Evolutionary conservation across 2,113 vertebrate genomes (phyloP), one percentile per base, ranked within the genome.

Genomic region (Halcyon malimbica): DNA sequence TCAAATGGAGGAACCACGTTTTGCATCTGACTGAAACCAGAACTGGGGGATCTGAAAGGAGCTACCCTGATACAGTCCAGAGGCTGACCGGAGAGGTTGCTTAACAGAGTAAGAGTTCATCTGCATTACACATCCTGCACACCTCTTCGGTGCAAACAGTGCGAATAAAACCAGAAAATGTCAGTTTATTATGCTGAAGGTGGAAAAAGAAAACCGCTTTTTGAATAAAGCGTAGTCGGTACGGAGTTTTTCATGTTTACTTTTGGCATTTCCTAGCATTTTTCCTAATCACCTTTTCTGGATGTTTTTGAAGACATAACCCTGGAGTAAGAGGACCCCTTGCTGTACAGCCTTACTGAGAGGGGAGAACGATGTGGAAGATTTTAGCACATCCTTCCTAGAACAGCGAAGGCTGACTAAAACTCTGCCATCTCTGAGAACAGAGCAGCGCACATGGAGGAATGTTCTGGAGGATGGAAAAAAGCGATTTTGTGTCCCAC

Each of bases 401-500:
- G 11, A 10, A 15, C 25, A 83, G 28, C 33, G 73, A 71, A 86
- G 11, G 6, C 8, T 86, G 37, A 64, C 6, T 54, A 73, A 86
- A 91, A 13, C 48, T 76, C 18, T 46, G 14, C 11, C n/a, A 28
- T 39, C 15, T 11, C n/a, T 56, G 8, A 37, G 42, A 57, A 64
- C 56, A 88, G 14, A 39, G 57, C 6, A 23, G 24, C 53, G 29
- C 5, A 54, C 0, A 0, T 28, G 19, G 24, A 85, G 64, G 23
- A 37, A 18, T 24, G 23, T 6, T 71, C 6, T 62, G 28, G 29
- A 59, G 8, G 24, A 46, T 17, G 11, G 24, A 17, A 70, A 54
- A 69, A 41, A 13, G 14, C 1, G 0, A 2, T 1, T 42, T 57
- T 35, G 3, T 50, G 7, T 59, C 28, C 13, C 16, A 48, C 46